A percentile compares a stretch with the other conserved stretches of the same genome.
Evolutionary conservation across 2,797 vertebrate genomes (phyloP).

Genomic region (Huso huso): DNA sequence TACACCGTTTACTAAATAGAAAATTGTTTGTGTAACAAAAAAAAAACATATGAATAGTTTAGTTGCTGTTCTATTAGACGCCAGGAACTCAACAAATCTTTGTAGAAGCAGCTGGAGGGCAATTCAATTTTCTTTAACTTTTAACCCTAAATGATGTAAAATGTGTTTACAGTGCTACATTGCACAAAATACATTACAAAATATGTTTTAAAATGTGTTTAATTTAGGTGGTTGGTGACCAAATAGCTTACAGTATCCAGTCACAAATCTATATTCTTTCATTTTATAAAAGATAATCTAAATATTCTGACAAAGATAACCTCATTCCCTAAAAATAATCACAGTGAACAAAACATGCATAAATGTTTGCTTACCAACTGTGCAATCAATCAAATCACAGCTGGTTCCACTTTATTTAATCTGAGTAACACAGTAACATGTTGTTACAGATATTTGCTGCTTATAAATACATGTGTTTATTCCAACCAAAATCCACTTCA

Average conservation of each 20-base stretch:
- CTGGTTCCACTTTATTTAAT: slow-evolving; percentile 27
- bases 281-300: slow-evolving; percentile 37
- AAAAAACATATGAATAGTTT: no score
- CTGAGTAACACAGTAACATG: background rate
- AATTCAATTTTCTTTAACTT: no score
- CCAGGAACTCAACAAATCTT: no score
- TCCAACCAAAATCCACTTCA: background rate
- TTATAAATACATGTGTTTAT: background rate
- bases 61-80: no score
- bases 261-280: slow-evolving; percentile 27
- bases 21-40: no score
- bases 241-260: slow-evolving; percentile 14
- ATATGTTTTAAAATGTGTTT: no score
- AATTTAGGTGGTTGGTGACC: no score
- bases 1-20: no score
- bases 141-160: no score
- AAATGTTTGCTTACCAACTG: slow-evolving; percentile 37
- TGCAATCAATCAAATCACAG: slow-evolving; percentile 33
- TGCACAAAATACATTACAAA: no score
- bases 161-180: no score
- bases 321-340: slow-evolving; percentile 22
- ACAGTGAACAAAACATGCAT: slow-evolving; percentile 25
- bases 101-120: no score
- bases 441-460: background rate
- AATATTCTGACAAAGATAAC: slow-evolving; percentile 30